Evolutionary conservation across 2,797 vertebrate species (phyloP).

Genomic region (Amblyraja radiata): DNA sequence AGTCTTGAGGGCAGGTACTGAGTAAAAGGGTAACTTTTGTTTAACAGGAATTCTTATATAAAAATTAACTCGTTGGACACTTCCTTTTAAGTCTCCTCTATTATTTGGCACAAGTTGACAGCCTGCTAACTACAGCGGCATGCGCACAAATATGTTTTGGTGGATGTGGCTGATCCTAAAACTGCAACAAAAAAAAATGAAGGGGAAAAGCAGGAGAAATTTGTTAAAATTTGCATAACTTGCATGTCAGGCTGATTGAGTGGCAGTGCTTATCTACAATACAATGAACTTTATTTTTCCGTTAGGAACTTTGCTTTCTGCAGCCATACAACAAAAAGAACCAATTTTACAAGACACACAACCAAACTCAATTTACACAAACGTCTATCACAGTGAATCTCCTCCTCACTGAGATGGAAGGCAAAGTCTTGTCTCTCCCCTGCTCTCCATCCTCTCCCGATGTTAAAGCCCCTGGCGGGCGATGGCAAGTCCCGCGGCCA

Average conservation of each 20-base stretch:
- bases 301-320: too few species aligned
- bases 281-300: too few species aligned
- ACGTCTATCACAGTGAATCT: too few species aligned
- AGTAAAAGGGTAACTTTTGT: neutral
- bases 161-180: neutral
- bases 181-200: neutral
- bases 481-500: too few species aligned
- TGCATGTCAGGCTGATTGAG: neutral
- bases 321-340: too few species aligned
- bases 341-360: too few species aligned
- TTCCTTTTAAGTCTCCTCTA: neutral
- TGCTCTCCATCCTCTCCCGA: too few species aligned
- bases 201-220: neutral
- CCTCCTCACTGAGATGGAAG: too few species aligned
- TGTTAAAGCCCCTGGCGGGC: too few species aligned
- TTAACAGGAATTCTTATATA: neutral
- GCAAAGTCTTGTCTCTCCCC: too few species aligned
- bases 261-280: too few species aligned
- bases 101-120: neutral
- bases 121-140: neutral
- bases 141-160: neutral
- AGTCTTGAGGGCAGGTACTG: neutral
- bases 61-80: conserved; percentile 7
- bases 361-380: too few species aligned
- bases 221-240: neutral